Evolutionary conservation across 2,113 vertebrate genomes (phyloP), one percentile per base, ranked within the genome.

Genomic region (Girardinichthys multiradiatus): DNA sequence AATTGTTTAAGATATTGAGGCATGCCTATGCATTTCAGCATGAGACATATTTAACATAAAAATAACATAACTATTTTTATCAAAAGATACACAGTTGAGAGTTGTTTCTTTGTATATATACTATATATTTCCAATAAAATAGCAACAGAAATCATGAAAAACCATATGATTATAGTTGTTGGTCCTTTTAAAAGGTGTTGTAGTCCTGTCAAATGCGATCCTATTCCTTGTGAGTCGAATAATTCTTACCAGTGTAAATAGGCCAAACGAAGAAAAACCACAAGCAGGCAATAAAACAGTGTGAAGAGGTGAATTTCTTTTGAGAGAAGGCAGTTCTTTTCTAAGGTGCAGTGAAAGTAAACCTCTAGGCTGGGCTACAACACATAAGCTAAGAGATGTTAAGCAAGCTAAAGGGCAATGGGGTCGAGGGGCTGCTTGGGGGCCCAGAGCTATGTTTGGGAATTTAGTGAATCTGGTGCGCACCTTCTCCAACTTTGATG

Each of bases 401-500:
- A 29, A 37, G 61, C 37, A 62, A 81, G 66, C 69, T 72, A 60
- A 83, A 64, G 42, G 61, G 64, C 67, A 84, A 62, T 13, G 35
- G 30, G 69, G 57, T 57, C 33, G 31, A 57, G 35, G 68, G 27
- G 28, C 29, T 63, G 79, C 68, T 74, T 54, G 31, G 45, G 51
- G 61, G 79, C 81, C 57, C 4, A 3, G 48, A 84, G 85, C 77
- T 86, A 84, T 74, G 80, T 83, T 79, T 80, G 79, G 76, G 64
- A 85, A 79, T 80, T 76, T 84, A 42, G 63, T 64, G 67, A 79
- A 84, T 83, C 64, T 57, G 57, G 61, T 57, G 84, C 90, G 84
- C 92, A 99, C 98, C 98, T 96, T 99, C 98, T 85, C 98, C 98
- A 70, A 99, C 97, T 96, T 98, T 99, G 93, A 99, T 96, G 83